Percentiles rank a stretch among this genome's conserved stretches.
These are phyloP conservation scores for Oryzias celebensis DNA, from an alignment of 2,113 vertebrate genomes.

Conservation along the genomic window DNA sequence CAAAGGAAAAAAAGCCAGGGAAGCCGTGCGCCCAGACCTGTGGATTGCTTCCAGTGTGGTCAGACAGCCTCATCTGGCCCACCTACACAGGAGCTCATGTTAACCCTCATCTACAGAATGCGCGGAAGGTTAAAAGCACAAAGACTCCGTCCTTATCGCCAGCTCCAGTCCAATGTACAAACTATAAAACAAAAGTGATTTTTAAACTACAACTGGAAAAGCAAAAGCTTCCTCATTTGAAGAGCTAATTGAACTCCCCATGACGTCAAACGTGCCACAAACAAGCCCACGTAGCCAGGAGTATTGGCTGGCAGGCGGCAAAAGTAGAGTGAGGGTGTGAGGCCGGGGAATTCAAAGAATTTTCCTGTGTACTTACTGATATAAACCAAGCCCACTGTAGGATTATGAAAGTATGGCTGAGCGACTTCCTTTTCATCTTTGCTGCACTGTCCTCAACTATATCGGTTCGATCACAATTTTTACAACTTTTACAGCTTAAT, in stretches of 20 bases:
- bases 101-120: conserved; percentile 1
- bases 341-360: conserved; percentile 66
- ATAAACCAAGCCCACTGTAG: conserved; percentile 52
- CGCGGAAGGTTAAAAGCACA: conserved; percentile 13
- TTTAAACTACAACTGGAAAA: background rate
- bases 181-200: conserved; percentile 21
- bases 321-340: conserved; percentile 59
- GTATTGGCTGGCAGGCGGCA: conserved; percentile 42
- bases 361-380: conserved; percentile 47
- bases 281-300: conserved; percentile 31
- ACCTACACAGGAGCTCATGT: conserved; percentile 46
- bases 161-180: conserved; percentile 49
- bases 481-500: conserved; percentile 76
- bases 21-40: conserved; percentile 25
- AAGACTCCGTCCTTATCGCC: conserved; percentile 32
- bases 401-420: conserved; percentile 54
- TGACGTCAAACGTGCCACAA: conserved; percentile 65
- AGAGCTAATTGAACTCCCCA: conserved; percentile 40
- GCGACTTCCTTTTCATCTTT: conserved; percentile 55
- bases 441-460: conserved; percentile 40
- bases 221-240: conserved; percentile 6
- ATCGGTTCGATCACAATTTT: conserved; percentile 58
- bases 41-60: conserved; percentile 32
- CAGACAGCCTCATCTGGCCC: conserved; percentile 43
- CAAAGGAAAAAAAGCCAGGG: conserved; percentile 40